A percentile compares a stretch with the other conserved stretches of the same genome.
phyloP scores from a whole-genome alignment of 2,888 invertebrate species.

The Agrilus cyanescens region DNA sequence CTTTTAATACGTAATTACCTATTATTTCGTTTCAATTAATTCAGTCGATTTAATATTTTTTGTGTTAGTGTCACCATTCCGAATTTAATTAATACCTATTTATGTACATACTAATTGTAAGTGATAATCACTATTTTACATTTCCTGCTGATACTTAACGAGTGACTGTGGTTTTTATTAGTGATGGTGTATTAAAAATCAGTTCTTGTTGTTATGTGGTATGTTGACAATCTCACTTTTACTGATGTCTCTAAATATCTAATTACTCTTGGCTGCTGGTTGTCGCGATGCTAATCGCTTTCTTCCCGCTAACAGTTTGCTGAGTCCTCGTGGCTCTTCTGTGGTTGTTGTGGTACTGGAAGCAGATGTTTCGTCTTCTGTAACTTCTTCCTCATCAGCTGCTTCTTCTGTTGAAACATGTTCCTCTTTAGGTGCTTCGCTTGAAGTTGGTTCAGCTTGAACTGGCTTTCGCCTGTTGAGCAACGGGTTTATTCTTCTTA shows the following conservation, averaged over 20 bases:
- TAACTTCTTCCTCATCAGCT: conserved; percentile 19
- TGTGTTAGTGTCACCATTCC: too few relatives aligned
- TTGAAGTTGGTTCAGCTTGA: conserved; percentile 24
- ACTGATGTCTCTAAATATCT: conserved; percentile 17
- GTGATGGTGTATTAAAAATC: too few relatives aligned
- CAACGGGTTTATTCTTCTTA: conserved; percentile 44
- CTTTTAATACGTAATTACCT: too few relatives aligned
- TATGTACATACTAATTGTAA: neutral
- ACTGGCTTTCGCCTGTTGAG: conserved; percentile 39
- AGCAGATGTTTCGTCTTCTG: conserved; percentile 20
- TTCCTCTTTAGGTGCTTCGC: conserved; percentile 9
- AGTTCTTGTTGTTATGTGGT: neutral
- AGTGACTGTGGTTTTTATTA: too few relatives aligned
- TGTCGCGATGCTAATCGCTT: conserved; percentile 50
- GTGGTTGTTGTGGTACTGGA: conserved; percentile 28
- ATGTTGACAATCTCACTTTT: neutral
- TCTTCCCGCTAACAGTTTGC: conserved; percentile 57
- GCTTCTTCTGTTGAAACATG: conserved; percentile 17
- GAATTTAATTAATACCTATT: neutral
- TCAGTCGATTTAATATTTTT: too few relatives aligned
- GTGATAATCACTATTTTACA: neutral
- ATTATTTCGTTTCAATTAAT: too few relatives aligned
- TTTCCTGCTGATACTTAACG: too few relatives aligned
- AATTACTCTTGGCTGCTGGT: conserved; percentile 38
- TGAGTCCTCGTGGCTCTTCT: conserved; percentile 47